These are phyloP conservation scores for Stratiomys singularior DNA, from an alignment of 2,888 invertebrate genomes.

Conservation along the genomic window DNA sequence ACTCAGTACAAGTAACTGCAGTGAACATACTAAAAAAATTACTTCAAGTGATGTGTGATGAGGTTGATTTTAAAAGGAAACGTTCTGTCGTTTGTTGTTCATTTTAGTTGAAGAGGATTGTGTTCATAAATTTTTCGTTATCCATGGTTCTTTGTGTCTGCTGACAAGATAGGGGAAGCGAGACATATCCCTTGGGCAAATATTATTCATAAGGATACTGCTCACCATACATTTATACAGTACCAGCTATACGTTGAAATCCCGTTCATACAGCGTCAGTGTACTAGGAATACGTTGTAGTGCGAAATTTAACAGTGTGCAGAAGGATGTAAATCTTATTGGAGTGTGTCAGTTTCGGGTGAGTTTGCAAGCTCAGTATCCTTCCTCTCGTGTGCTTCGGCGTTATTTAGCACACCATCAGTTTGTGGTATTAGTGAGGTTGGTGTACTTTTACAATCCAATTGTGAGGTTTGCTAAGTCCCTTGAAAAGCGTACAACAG, in stretches of 20 bases:
- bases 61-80: not conserved
- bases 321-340: conserved; percentile 20
- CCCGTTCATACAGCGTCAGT: not conserved
- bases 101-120: conserved; percentile 13
- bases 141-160: not conserved
- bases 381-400: conserved; percentile 8
- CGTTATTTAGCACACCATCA: conserved; percentile 11
- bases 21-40: too few species aligned
- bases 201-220: conserved; percentile 17
- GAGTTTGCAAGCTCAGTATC: conserved; percentile 42
- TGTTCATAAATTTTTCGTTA: conserved; percentile 17
- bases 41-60: too few species aligned
- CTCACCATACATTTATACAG: not conserved
- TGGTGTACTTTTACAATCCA: conserved; percentile 50
- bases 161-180: conserved; percentile 33
- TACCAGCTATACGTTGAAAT: not conserved
- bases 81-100: not conserved
- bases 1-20: too few species aligned
- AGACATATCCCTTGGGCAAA: conserved; percentile 44
- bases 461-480: not conserved
- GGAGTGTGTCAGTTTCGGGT: conserved; percentile 41
- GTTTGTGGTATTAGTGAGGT: conserved; percentile 50
- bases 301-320: conserved; percentile 38
- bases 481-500: not conserved
- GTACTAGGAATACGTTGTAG: conserved; percentile 1